phyloP scores from a whole-genome alignment of 2,888 invertebrate genomes.

The Agapetus fuscipes region DNA sequence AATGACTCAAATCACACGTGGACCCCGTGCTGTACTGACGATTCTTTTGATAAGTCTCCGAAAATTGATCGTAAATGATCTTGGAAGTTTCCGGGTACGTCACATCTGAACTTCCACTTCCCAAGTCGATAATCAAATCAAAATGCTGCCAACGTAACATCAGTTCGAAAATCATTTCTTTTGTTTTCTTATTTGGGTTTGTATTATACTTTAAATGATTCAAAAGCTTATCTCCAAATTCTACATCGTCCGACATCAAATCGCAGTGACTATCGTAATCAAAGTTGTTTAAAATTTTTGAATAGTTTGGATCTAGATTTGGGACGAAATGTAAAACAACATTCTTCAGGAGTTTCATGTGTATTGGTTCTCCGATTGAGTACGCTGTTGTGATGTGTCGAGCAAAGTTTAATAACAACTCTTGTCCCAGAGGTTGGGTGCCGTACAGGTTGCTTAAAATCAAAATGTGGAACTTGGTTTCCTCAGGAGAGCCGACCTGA shows the following conservation, averaged over 20 bases:
- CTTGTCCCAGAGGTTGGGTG: slow-evolving; percentile 75
- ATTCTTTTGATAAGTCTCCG: slow-evolving; percentile 36
- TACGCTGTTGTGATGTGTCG: slow-evolving; percentile 71
- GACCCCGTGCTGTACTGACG: slow-evolving; percentile 33
- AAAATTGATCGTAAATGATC: slow-evolving; percentile 41
- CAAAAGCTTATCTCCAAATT: slow-evolving; percentile 59
- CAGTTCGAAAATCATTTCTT: slow-evolving; percentile 52
- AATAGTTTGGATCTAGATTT: slow-evolving; percentile 33
- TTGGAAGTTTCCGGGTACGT: slow-evolving; percentile 37
- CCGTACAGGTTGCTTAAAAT: slow-evolving; percentile 77
- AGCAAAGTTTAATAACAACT: slow-evolving; percentile 71
- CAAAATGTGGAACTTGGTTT: slow-evolving; percentile 72
- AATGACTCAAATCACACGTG: slow-evolving; percentile 24
- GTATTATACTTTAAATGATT: slow-evolving; percentile 35
- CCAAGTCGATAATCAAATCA: slow-evolving; percentile 62
- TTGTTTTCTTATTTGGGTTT: slow-evolving; percentile 36
- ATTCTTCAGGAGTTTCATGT: slow-evolving; percentile 55
- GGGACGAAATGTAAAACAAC: slow-evolving; percentile 76
- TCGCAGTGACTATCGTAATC: slow-evolving; percentile 32
- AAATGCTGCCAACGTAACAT: slow-evolving; percentile 57
- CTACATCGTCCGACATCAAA: slow-evolving; percentile 36
- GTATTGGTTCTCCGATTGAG: slow-evolving; percentile 54
- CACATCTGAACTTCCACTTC: slow-evolving; percentile 62
- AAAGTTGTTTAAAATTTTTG: slow-evolving; percentile 30
- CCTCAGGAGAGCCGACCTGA: slow-evolving; percentile 70